Evolutionary conservation across 2,113 vertebrate species (phyloP).

Genomic region (Podarcis muralis): DNA sequence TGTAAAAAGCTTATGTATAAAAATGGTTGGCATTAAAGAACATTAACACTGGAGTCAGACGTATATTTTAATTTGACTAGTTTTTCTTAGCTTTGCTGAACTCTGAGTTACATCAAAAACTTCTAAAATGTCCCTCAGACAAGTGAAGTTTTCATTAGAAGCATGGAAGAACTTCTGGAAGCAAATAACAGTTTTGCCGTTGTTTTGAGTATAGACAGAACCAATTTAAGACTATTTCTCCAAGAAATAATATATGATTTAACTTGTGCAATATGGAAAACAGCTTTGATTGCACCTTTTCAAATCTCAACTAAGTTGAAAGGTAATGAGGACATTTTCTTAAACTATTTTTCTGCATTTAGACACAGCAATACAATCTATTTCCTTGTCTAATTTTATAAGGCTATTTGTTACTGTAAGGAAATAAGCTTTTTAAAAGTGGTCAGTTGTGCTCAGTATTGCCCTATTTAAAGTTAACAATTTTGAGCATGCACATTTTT

Average conservation of each 20-base stretch:
- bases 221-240: constrained; percentile 5
- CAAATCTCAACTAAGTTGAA: constrained; percentile 24
- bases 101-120: constrained; percentile 3
- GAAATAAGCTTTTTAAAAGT: constrained; percentile 22
- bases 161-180: background rate
- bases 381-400: background rate
- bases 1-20: background rate
- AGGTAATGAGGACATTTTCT: background rate
- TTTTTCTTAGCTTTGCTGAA: background rate
- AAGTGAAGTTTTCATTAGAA: background rate
- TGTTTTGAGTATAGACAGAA: background rate
- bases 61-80: background rate
- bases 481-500: background rate
- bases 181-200: background rate
- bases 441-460: background rate
- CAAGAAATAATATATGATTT: constrained; percentile 11
- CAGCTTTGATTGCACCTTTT: constrained; percentile 33
- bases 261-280: constrained; percentile 52
- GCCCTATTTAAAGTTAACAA: constrained; percentile 7
- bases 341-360: background rate
- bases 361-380: constrained; percentile 33
- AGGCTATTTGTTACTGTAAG: constrained; percentile 25
- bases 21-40: background rate
- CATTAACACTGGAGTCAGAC: background rate
- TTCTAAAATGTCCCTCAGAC: background rate